Evolutionary conservation across 2,113 vertebrate genomes (phyloP).

Genomic region (Polypterus bichir): DNA sequence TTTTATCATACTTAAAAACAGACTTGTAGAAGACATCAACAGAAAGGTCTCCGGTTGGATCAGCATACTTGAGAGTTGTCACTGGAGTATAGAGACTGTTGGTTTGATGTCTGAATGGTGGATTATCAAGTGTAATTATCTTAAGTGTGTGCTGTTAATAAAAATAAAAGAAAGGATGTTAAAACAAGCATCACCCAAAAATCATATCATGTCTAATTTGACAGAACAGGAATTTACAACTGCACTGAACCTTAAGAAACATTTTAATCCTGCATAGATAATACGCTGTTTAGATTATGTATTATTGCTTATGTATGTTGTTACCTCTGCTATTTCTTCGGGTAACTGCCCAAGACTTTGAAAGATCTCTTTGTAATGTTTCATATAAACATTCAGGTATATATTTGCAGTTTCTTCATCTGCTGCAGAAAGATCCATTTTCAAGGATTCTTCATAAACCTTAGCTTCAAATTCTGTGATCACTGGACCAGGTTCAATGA

Average conservation of each 20-base stretch:
- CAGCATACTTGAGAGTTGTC: slow-evolving; percentile 70
- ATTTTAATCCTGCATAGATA: no score
- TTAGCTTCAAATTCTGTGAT: slow-evolving; percentile 70
- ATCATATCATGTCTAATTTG: no score
- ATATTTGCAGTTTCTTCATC: slow-evolving; percentile 65
- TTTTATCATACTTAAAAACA: slow-evolving; percentile 71
- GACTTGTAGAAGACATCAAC: slow-evolving; percentile 75
- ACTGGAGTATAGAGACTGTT: slow-evolving; percentile 67
- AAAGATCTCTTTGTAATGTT: slow-evolving; percentile 69
- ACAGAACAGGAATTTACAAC: no score
- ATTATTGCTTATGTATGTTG: no score
- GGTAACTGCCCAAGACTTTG: slow-evolving; percentile 61
- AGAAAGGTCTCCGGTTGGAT: slow-evolving; percentile 66
- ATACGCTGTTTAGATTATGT: no score
- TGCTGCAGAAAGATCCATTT: slow-evolving; percentile 64
- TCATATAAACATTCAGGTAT: slow-evolving; percentile 65
- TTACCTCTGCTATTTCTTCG: slow-evolving; percentile 70
- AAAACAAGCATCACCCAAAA: no score
- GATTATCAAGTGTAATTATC: slow-evolving; percentile 63
- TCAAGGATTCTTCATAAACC: slow-evolving; percentile 60
- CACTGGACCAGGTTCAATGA: slow-evolving; percentile 67
- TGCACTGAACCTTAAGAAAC: no score
- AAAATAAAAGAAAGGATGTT: no score
- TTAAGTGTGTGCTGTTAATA: slow-evolving; percentile 56
- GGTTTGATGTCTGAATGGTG: slow-evolving; percentile 73